Evolutionary conservation across 2,888 invertebrate genomes (phyloP), one percentile per base, ranked within the genome.

Genomic region (Gari tellinella): DNA sequence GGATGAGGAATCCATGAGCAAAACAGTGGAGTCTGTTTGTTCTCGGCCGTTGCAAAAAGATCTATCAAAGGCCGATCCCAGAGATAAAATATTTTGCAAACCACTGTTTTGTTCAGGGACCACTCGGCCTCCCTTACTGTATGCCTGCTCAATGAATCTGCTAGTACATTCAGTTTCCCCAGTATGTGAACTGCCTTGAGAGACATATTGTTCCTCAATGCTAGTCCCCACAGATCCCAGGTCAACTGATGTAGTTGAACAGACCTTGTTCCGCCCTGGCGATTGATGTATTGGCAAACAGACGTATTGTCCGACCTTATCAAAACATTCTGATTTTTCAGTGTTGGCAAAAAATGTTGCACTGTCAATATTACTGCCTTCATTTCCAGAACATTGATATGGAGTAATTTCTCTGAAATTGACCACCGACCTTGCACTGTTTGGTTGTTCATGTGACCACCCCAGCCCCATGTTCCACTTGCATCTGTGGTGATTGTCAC

Each of bases 121-220:
- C 70, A 74, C 26, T 78, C 74, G 48, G 73, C 55, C 5, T 31
- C 49, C 14, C 53, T 45, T 1, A 72, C 40, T 26, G 19, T 46
- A 14, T 51, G n/a, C 1, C 74, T n/a, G 37, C 73, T 73, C 45
- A 58, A 45, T 23, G 23, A 15, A 48, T 78, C 74, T 17, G 72
- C 69, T 14, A 66, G 21, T 17, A 66, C 21, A 46, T 78, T 78
- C n/a, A n/a, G n/a, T n/a, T n/a, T n/a, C n/a, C 49, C 40, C 31
- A 14, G 14, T 17, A 77, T 56, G 26, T 77, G 72, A 8, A 48
- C 66, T 45, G 73, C 73, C 48, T 60, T 62, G 46, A 78, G 23
- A 1, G 8, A 10, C 8, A 74, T 57, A 12, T 60, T 52, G 56
- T 61, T 46, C 10, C 56, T 0, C 12, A 62, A 14, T 1, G 53